Evolutionary conservation across 2,797 vertebrate species (phyloP).

Genomic region (Intellagama lesueurii): DNA sequence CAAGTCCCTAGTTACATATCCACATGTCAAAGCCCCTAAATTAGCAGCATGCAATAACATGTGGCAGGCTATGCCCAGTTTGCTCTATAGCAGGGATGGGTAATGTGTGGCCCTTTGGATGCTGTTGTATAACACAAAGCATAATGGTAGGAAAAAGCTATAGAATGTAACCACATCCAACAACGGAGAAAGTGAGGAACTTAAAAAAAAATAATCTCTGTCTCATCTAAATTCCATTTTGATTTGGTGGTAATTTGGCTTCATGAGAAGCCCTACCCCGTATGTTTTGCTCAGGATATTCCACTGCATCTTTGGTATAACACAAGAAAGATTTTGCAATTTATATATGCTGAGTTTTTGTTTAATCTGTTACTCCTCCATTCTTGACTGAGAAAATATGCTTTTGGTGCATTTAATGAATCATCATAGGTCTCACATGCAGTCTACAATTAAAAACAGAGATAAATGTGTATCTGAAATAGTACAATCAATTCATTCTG

Average conservation of each 20-base stretch:
- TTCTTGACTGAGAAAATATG: conserved; percentile 69
- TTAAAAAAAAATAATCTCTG: too few relatives aligned
- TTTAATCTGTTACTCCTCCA: conserved; percentile 52
- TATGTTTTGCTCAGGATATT: conserved; percentile 28
- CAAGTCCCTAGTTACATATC: too few relatives aligned
- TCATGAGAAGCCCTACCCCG: neutral
- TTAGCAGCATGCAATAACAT: too few relatives aligned
- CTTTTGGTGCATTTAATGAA: conserved; percentile 73
- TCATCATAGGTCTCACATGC: conserved; percentile 65
- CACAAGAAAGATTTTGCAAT: conserved; percentile 54
- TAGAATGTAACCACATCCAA: too few relatives aligned
- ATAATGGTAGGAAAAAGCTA: too few relatives aligned
- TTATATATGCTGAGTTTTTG: conserved; percentile 46
- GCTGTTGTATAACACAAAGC: neutral
- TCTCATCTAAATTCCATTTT: too few relatives aligned
- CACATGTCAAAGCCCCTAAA: too few relatives aligned
- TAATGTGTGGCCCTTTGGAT: neutral
- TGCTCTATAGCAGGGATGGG: neutral
- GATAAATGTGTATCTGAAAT: conserved; percentile 55
- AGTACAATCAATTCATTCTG: conserved; percentile 59
- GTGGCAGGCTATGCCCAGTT: too few relatives aligned
- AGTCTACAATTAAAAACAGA: conserved; percentile 58
- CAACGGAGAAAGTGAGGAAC: too few relatives aligned
- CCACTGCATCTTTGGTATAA: conserved; percentile 44
- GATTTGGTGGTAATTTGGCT: too few relatives aligned